A percentile compares a stretch with the other conserved stretches of the same genome.
phyloP scores from a whole-genome alignment of 1,140 invertebrate species.

The Potamilus streckersoni region DNA sequence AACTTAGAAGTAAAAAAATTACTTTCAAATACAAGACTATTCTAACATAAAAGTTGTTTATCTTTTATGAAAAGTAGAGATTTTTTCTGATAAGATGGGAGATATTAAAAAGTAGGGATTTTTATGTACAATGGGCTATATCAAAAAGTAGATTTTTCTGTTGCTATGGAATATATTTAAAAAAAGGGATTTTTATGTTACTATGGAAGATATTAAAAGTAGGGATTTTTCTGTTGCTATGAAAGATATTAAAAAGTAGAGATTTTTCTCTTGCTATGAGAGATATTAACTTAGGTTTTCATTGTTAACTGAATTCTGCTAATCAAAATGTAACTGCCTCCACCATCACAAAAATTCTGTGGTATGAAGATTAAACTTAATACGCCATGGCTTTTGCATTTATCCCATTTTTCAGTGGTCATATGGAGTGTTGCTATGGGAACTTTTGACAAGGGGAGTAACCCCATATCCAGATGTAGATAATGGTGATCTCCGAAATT shows the following conservation, averaged over 20 bases:
- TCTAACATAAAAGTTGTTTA: no score
- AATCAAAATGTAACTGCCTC: background rate
- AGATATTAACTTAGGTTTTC: background rate
- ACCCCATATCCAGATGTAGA: slow-evolving; percentile 65
- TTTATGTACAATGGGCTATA: no score
- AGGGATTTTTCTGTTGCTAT: no score
- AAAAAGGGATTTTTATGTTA: no score
- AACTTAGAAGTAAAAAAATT: no score
- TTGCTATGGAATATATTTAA: no score
- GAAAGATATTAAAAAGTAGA: no score
- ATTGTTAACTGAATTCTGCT: background rate
- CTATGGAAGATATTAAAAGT: no score
- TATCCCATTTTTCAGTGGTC: slow-evolving; percentile 60
- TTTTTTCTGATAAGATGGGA: background rate
- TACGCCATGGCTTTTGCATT: background rate
- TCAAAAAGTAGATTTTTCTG: no score
- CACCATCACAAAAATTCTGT: background rate
- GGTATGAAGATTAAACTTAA: background rate
- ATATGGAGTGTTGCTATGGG: slow-evolving; percentile 66
- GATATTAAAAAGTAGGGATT: background rate
- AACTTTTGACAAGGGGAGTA: slow-evolving; percentile 65
- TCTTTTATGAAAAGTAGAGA: no score
- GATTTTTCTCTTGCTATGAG: no score
- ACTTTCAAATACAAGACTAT: no score
- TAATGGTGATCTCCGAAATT: slow-evolving; percentile 36